phyloP scores from a whole-genome alignment of 2,888 invertebrate species.

The Leucophenga montana region DNA sequence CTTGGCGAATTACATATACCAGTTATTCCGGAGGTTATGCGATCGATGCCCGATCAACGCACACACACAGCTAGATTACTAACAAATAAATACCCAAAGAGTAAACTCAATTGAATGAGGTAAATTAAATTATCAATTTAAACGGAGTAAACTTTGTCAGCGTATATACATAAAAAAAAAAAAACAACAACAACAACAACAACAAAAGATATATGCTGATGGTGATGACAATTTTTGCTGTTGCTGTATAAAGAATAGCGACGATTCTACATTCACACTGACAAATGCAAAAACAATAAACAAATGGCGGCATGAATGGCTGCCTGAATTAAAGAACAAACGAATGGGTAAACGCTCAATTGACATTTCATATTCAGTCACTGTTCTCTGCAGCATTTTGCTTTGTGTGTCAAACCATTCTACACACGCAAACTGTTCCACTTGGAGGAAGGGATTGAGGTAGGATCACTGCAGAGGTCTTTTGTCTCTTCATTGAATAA shows the following conservation, averaged over 20 bases:
- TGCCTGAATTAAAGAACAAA: neutral
- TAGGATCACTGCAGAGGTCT: conserved; percentile 1
- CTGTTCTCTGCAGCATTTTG: neutral
- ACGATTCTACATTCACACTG: conserved; percentile 1
- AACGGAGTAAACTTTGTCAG: neutral
- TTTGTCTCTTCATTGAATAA: neutral
- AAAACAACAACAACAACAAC: conserved; percentile 9
- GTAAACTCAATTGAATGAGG: conserved; percentile 8
- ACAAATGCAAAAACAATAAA: conserved; percentile 21
- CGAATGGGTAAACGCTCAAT: neutral
- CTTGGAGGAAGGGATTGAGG: no score
- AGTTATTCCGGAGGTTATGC: conserved; percentile 4
- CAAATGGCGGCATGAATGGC: neutral
- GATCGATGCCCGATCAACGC: neutral
- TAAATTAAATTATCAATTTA: conserved; percentile 21
- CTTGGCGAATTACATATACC: neutral
- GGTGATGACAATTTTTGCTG: neutral
- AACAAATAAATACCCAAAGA: neutral
- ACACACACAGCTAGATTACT: neutral
- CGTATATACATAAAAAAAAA: no score
- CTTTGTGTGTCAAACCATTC: neutral
- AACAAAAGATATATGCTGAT: neutral
- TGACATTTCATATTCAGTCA: conserved; percentile 16
- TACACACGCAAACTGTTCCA: neutral
- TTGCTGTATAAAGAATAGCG: neutral